Evolutionary conservation across 2,113 vertebrate genomes (phyloP).

Genomic region (Scalopus aquaticus): DNA sequence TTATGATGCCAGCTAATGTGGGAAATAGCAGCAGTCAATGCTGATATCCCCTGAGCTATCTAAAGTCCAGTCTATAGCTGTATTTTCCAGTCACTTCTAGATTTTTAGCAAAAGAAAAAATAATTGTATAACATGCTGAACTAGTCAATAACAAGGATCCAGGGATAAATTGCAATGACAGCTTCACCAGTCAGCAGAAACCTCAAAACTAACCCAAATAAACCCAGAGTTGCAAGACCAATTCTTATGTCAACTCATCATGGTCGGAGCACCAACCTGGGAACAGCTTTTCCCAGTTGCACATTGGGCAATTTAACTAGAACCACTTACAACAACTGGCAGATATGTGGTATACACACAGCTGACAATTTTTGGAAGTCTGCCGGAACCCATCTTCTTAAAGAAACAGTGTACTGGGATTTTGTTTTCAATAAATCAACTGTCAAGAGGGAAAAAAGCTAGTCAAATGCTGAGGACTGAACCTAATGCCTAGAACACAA

Average conservation of each 20-base stretch:
- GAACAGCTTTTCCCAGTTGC: not conserved
- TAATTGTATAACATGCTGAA: not conserved
- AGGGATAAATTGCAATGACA: not conserved
- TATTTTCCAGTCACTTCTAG: not conserved
- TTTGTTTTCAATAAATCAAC: not conserved
- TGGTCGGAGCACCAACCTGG: not conserved
- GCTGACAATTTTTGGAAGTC: not conserved
- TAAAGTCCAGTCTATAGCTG: not conserved
- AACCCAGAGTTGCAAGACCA: not conserved
- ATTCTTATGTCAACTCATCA: not conserved
- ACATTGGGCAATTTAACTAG: not conserved
- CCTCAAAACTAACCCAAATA: not conserved
- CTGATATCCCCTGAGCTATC: not conserved
- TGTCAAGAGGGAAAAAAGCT: not conserved
- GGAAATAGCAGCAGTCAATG: not conserved
- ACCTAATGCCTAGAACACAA: not conserved
- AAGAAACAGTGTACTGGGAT: not conserved
- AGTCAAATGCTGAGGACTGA: not conserved
- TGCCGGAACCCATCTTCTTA: not conserved
- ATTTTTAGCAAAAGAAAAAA: slow-evolving; percentile 26
- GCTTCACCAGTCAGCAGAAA: not conserved
- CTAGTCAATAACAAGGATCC: not conserved
- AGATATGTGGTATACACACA: not conserved
- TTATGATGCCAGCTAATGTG: not conserved
- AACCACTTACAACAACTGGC: not conserved